These are phyloP conservation scores for Agrotis segetum DNA, from an alignment of 2,888 invertebrate species.

Conservation along the genomic window DNA sequence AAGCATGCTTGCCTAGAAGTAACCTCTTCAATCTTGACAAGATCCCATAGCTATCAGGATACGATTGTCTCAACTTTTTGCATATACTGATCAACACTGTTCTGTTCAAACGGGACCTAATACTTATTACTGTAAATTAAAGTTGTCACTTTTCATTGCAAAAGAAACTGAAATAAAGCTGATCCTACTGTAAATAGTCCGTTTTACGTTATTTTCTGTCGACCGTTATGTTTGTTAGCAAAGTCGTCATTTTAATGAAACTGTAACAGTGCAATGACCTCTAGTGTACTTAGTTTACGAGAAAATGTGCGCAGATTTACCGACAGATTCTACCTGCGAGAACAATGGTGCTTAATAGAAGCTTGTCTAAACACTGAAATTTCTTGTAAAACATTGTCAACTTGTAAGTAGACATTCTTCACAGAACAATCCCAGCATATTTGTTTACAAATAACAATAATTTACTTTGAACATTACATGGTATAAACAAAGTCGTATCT, in stretches of 20 bases:
- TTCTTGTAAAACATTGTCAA: not conserved
- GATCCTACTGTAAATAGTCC: constrained; percentile 14
- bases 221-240: constrained; percentile 45
- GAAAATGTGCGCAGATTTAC: constrained; percentile 15
- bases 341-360: constrained; percentile 23
- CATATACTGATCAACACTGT: no score
- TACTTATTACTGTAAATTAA: no score
- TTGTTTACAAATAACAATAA: no score
- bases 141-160: no score
- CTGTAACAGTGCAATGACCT: constrained; percentile 49
- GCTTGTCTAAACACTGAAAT: not conserved
- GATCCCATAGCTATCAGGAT: no score
- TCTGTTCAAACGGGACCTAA: no score
- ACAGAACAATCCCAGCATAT: not conserved
- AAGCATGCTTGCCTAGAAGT: no score
- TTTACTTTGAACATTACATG: no score
- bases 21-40: no score
- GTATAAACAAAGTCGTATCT: no score
- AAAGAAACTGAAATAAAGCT: constrained; percentile 4
- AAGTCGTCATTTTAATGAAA: constrained; percentile 49
- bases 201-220: constrained; percentile 27
- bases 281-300: constrained; percentile 33
- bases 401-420: not conserved
- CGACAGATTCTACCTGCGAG: constrained; percentile 3
- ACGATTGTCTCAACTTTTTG: no score